Conservation (phyloP, 2,888 invertebrate species). For the Aspidiotus destructor region DNA sequence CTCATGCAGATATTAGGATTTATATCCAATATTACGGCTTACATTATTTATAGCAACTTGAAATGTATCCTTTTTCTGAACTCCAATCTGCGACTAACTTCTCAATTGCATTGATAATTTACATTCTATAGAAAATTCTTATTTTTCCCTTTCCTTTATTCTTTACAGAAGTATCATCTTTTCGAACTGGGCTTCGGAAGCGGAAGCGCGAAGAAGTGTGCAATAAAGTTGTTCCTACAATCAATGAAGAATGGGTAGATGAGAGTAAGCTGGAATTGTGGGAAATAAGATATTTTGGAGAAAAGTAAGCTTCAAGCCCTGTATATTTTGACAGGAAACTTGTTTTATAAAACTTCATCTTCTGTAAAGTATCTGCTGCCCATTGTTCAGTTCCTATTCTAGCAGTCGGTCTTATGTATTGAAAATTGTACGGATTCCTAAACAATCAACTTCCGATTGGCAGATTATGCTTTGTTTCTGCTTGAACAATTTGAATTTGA, state of each 20-base stretch:
- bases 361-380: no score
- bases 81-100: neutral
- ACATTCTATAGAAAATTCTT: no score
- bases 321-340: no score
- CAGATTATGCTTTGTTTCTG: no score
- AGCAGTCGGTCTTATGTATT: no score
- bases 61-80: neutral
- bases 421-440: no score
- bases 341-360: no score
- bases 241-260: slow-evolving; percentile 90
- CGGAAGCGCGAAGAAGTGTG: slow-evolving; percentile 88
- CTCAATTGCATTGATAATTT: slow-evolving; percentile 12
- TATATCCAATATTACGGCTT: neutral
- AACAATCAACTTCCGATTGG: no score
- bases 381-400: no score
- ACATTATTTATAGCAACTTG: slow-evolving; percentile 5
- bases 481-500: no score
- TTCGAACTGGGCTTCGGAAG: slow-evolving; percentile 84
- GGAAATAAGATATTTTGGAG: slow-evolving; percentile 91
- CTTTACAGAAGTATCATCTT: slow-evolving; percentile 76
- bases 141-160: slow-evolving; percentile 19
- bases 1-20: neutral
- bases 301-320: slow-evolving; percentile 44
- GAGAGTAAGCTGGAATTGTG: slow-evolving; percentile 91
- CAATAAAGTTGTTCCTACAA: slow-evolving; percentile 87